Evolutionary conservation across 2,888 invertebrate species (phyloP).

Genomic region (Macroteleia sp.): DNA sequence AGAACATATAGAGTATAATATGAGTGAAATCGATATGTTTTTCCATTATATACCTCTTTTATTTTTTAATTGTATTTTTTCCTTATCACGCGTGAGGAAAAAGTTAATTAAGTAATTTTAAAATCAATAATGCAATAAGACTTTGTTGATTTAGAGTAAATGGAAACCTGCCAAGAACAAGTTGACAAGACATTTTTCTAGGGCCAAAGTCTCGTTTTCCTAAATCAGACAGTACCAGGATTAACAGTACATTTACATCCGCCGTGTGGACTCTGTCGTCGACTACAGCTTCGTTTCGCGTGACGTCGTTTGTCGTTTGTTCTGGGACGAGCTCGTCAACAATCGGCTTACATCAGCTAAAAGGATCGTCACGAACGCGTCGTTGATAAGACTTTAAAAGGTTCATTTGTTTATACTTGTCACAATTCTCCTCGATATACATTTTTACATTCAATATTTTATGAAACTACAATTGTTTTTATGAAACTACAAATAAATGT

Average conservation of each 20-base stretch:
- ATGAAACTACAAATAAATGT: no score
- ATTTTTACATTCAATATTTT: no score
- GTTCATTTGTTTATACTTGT: constrained; percentile 27
- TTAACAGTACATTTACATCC: constrained; percentile 63
- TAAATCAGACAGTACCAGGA: constrained; percentile 57
- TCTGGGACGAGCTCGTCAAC: constrained; percentile 52
- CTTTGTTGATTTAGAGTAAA: constrained; percentile 39
- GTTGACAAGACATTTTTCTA: constrained; percentile 68
- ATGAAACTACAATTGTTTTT: no score
- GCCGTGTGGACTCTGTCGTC: constrained; percentile 46
- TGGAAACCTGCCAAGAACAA: constrained; percentile 71
- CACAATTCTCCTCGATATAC: no score
- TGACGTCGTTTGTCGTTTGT: constrained; percentile 44
- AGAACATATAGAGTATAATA: no score
- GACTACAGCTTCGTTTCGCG: constrained; percentile 50
- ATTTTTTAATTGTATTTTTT: no score
- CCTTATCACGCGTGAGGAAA: no score
- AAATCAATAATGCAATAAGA: constrained; percentile 35
- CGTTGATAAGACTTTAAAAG: constrained; percentile 49
- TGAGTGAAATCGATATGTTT: no score
- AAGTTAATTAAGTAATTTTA: constrained; percentile 36
- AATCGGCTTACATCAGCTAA: constrained; percentile 62
- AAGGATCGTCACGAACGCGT: constrained; percentile 39
- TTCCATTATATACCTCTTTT: no score
- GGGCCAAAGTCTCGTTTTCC: constrained; percentile 50